Percentiles rank a stretch among this genome's conserved stretches.
phyloP scores from a whole-genome alignment of 2,797 vertebrate genomes.

The Molossus alvarezi region DNA sequence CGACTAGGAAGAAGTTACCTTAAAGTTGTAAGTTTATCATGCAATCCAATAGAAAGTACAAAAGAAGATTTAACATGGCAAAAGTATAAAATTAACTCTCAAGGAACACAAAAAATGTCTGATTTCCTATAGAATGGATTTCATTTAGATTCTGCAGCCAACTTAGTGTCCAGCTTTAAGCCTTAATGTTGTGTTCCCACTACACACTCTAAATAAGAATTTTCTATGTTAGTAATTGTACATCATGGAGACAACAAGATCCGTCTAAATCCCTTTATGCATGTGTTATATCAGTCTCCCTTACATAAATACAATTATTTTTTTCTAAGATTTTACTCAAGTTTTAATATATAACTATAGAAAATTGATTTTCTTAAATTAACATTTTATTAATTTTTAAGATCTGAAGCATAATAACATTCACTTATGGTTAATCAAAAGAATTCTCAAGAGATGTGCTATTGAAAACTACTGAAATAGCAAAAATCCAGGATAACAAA shows the following conservation, averaged over 20 bases:
- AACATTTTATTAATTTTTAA: constrained; percentile 47
- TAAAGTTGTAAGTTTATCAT: not conserved
- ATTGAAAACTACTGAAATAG: constrained; percentile 14
- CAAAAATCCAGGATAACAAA: constrained; percentile 33
- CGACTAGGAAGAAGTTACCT: not conserved
- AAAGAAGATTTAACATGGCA: constrained; percentile 10
- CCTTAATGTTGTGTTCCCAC: not conserved
- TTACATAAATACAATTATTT: constrained; percentile 1
- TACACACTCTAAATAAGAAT: not conserved
- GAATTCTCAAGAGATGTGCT: not conserved
- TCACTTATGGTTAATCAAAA: not conserved
- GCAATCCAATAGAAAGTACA: not conserved
- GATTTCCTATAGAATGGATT: not conserved
- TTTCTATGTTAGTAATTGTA: not conserved
- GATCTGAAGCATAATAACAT: not conserved
- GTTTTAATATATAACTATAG: not conserved
- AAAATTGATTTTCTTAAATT: constrained; percentile 48
- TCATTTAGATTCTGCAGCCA: not conserved
- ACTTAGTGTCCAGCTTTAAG: not conserved
- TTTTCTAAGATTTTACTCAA: constrained; percentile 22
- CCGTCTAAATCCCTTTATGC: not conserved
- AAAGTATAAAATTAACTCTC: not conserved
- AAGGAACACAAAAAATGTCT: not conserved
- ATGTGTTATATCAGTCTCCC: not conserved
- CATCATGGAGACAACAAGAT: not conserved